Conservation (phyloP, 2,797 vertebrate genomes). For the Pyrocephalus nanus region DNA sequence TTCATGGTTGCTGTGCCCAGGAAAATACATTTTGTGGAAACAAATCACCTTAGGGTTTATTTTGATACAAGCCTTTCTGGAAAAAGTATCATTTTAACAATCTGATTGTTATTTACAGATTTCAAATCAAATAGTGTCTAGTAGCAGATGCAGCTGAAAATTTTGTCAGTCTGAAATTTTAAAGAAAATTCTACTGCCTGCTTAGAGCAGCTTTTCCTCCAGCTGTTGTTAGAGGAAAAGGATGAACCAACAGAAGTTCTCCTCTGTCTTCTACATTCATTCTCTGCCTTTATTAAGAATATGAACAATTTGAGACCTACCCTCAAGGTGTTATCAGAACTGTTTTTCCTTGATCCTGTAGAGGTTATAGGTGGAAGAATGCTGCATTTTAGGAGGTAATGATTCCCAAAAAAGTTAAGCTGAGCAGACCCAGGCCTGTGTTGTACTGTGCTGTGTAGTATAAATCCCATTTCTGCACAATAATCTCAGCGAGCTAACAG, state of each 20-base stretch:
- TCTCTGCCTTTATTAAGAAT: background rate
- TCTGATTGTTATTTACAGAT: background rate
- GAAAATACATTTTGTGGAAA: background rate
- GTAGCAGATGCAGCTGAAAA: background rate
- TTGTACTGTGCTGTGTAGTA: too few relatives aligned
- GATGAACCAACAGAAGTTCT: background rate
- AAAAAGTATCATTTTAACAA: background rate
- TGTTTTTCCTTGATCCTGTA: background rate
- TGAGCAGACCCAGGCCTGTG: background rate
- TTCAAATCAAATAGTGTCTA: background rate
- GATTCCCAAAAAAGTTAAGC: background rate
- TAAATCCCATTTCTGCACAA: fast-evolving
- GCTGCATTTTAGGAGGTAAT: background rate
- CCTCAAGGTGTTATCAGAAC: background rate
- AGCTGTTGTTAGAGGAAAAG: background rate
- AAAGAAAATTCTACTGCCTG: background rate
- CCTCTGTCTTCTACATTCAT: background rate
- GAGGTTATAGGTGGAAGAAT: background rate
- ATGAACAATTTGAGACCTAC: background rate
- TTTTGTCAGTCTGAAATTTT: background rate
- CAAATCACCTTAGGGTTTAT: background rate
- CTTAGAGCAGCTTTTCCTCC: background rate
- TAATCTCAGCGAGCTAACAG: background rate
- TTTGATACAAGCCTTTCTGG: background rate
- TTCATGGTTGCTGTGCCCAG: background rate